Evolutionary conservation across 1,140 invertebrate genomes (phyloP).

Genomic region (Lepidostoma basale): DNA sequence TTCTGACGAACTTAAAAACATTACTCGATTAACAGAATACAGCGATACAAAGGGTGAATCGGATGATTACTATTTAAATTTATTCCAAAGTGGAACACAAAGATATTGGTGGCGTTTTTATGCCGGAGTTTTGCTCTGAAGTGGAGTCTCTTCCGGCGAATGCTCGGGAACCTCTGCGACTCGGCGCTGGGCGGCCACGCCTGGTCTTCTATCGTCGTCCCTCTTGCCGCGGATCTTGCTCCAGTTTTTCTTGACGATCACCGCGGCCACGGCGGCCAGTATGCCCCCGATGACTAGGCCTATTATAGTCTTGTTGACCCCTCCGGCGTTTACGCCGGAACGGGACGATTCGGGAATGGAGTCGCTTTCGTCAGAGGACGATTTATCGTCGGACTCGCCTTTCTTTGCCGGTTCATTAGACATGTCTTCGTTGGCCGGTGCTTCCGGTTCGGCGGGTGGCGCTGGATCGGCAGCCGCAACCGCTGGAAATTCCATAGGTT

Average conservation of each 20-base stretch:
- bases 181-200: not conserved
- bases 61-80: no score
- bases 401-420: not conserved
- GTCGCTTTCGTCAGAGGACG: not conserved
- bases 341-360: not conserved
- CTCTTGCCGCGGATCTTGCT: conserved; percentile 51
- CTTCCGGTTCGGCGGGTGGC: not conserved
- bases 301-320: conserved; percentile 34
- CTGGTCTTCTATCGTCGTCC: not conserved
- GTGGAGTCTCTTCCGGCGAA: conserved; percentile 33
- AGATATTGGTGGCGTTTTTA: not conserved
- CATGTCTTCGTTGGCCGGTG: not conserved
- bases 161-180: not conserved
- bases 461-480: not conserved
- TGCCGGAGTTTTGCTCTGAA: conserved; percentile 20
- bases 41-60: no score
- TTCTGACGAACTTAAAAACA: no score
- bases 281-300: conserved; percentile 59
- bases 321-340: conserved; percentile 18
- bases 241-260: conserved; percentile 62
- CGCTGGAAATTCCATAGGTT: not conserved
- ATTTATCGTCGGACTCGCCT: not conserved
- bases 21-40: no score
- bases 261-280: conserved; percentile 55
- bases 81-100: not conserved